Evolutionary conservation across 2,888 invertebrate species (phyloP).

Genomic region (Metallyticus violacea): DNA sequence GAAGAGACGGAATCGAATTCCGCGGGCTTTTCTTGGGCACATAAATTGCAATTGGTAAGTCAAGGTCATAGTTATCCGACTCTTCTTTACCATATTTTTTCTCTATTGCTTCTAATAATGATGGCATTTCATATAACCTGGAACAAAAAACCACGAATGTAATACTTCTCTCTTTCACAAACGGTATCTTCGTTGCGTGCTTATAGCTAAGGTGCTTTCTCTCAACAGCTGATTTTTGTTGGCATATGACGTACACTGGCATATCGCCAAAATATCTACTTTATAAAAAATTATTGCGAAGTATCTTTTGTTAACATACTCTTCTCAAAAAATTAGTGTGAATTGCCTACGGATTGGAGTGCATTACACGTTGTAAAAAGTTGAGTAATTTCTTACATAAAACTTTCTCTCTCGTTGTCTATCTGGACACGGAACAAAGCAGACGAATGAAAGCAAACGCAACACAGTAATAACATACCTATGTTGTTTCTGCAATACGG

Average conservation of each 20-base stretch:
- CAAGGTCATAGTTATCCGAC: conserved; percentile 8
- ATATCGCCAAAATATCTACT: background rate
- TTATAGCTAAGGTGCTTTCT: background rate
- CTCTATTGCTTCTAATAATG: conserved; percentile 84
- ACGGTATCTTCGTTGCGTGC: background rate
- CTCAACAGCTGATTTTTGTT: background rate
- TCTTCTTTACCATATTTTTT: conserved; percentile 67
- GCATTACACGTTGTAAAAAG: background rate
- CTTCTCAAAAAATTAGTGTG: background rate
- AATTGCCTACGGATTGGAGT: background rate
- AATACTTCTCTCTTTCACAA: background rate
- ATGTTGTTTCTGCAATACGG: background rate
- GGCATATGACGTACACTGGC: background rate
- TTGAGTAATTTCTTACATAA: background rate
- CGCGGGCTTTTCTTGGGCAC: conserved; percentile 78
- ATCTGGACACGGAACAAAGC: background rate
- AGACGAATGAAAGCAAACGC: background rate
- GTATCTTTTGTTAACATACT: background rate
- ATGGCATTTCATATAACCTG: conserved; percentile 63
- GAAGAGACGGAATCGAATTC: conserved; percentile 66
- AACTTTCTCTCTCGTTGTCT: background rate
- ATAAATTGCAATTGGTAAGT: conserved; percentile 76
- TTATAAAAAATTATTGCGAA: background rate
- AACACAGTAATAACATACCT: background rate
- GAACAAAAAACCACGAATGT: background rate